Evolutionary conservation across 2,888 invertebrate genomes (phyloP).

Genomic region (Aspidiotus rigidus): DNA sequence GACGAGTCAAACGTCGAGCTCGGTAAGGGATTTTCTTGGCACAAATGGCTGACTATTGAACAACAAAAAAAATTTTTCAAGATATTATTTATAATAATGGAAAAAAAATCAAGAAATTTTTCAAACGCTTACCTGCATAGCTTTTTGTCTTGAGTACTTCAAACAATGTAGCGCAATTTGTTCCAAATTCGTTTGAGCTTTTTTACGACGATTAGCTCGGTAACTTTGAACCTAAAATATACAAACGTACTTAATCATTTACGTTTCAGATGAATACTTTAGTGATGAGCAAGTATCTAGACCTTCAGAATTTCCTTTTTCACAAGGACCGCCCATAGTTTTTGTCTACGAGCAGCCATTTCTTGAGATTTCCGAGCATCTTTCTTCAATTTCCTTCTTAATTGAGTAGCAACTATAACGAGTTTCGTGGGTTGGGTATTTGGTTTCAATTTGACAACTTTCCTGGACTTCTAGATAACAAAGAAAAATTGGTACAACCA

Average conservation of each 20-base stretch:
- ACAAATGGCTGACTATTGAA: slow-evolving; percentile 85
- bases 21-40: slow-evolving; percentile 90
- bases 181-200: slow-evolving; percentile 73
- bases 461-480: no score
- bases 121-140: slow-evolving; percentile 50
- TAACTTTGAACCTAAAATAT: slow-evolving; percentile 64
- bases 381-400: slow-evolving; percentile 27
- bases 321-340: slow-evolving; percentile 79
- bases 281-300: slow-evolving; percentile 12
- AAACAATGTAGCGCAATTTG: slow-evolving; percentile 73
- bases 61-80: slow-evolving; percentile 40
- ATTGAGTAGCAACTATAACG: slow-evolving; percentile 7
- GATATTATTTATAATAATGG: neutral
- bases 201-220: slow-evolving; percentile 75
- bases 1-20: slow-evolving; percentile 81
- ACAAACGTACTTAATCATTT: neutral
- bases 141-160: slow-evolving; percentile 65
- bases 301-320: slow-evolving; percentile 88
- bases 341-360: slow-evolving; percentile 41
- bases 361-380: slow-evolving; percentile 23
- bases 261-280: neutral
- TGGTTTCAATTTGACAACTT: slow-evolving; percentile 16
- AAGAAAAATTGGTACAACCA: no score
- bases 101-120: neutral
- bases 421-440: slow-evolving; percentile 8